Percentiles rank a stretch among this genome's conserved stretches.
Evolutionary conservation across 92 coral and sea anemone genomes (phyloP).

Genomic region (Heliopora coerulea): DNA sequence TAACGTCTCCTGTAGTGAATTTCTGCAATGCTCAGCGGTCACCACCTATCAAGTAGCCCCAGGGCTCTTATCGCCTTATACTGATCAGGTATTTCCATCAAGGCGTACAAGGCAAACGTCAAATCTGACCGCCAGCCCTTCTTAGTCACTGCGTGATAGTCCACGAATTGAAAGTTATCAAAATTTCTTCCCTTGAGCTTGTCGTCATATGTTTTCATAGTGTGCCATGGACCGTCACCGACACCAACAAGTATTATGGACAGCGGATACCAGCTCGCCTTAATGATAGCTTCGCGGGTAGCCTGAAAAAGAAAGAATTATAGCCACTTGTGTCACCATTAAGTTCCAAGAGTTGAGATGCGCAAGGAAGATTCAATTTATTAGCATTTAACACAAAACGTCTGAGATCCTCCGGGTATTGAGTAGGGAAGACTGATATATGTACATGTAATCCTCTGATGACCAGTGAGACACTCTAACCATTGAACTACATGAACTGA

Average conservation of each 20-base stretch:
- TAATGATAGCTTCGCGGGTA: constrained; percentile 76
- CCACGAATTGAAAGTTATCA: constrained; percentile 96
- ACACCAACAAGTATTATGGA: constrained; percentile 92
- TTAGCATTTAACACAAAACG: too few species aligned
- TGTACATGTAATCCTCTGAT: too few species aligned
- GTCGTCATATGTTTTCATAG: constrained; percentile 88
- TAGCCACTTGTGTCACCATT: background rate
- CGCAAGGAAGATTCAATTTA: too few species aligned
- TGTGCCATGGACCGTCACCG: constrained; percentile 97
- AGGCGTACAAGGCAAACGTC: constrained; percentile 80
- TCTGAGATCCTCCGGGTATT: too few species aligned
- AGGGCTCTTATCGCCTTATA: constrained; percentile 68
- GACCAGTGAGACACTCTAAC: too few species aligned
- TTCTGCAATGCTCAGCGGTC: too few species aligned
- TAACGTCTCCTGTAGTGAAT: too few species aligned
- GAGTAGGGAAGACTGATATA: too few species aligned
- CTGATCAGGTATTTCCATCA: constrained; percentile 97
- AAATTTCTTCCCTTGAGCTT: constrained; percentile 70
- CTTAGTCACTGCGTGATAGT: constrained; percentile 59
- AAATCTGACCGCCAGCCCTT: constrained; percentile 75
- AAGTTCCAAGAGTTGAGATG: too few species aligned
- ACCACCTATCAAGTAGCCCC: constrained; percentile 52
- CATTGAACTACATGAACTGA: too few species aligned
- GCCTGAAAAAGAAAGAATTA: constrained; percentile 20
- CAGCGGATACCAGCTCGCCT: constrained; percentile 78